Conservation (phyloP, 2,888 invertebrate genomes). For the Criorhina ranunculi region DNA sequence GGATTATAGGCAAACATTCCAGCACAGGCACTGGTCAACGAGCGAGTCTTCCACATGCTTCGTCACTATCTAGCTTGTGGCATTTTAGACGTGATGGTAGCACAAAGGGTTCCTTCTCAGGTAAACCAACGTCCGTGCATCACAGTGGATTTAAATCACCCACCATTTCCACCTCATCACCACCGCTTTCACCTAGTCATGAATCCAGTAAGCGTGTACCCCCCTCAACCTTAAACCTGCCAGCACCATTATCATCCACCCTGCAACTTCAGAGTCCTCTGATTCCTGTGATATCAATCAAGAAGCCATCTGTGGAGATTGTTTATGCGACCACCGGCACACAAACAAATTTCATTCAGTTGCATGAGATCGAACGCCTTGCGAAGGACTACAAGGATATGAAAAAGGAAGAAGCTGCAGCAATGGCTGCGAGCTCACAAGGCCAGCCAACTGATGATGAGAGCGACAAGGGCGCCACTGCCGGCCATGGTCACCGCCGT, state of each 20-base stretch:
- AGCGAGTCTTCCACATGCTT: conserved; percentile 77
- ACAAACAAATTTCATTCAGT: conserved; percentile 82
- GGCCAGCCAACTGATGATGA: conserved; percentile 80
- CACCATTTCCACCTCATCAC: conserved; percentile 18
- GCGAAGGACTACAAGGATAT: conserved; percentile 80
- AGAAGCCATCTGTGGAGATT: conserved; percentile 69
- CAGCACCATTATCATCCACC: conserved; percentile 32
- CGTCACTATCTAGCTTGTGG: conserved; percentile 79
- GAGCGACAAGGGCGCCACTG: conserved; percentile 78
- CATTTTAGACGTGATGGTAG: conserved; percentile 74
- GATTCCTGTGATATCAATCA: conserved; percentile 58
- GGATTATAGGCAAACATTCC: conserved; percentile 81
- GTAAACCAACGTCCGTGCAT: conserved; percentile 32
- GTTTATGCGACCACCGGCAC: conserved; percentile 79
- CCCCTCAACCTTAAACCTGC: conserved; percentile 77
- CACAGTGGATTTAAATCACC: conserved; percentile 32
- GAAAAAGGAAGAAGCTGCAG: conserved; percentile 78
- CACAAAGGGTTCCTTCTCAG: conserved; percentile 35
- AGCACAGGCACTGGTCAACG: conserved; percentile 56
- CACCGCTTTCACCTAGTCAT: conserved; percentile 32
- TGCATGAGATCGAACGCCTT: conserved; percentile 80
- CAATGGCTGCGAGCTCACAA: conserved; percentile 29
- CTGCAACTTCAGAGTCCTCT: conserved; percentile 29
- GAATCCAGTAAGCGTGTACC: conserved; percentile 72
- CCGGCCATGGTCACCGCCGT: conserved; percentile 84